Evolutionary conservation across 2,113 vertebrate species (phyloP).

Genomic region (Hydrolagus affinis): DNA sequence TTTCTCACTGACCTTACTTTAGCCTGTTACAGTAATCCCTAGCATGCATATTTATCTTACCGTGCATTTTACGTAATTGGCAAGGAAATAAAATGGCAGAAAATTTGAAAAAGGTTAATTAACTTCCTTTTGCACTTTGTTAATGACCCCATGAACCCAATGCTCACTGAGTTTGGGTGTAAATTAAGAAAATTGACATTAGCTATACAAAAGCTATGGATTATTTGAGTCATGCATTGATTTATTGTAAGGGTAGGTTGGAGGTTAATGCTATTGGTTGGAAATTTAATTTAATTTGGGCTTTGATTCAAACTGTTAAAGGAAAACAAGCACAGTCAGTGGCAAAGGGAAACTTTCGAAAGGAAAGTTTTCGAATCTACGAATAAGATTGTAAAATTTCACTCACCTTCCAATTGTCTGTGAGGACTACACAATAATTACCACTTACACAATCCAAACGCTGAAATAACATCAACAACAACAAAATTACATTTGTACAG

Average conservation of each 20-base stretch:
- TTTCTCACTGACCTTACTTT: not conserved
- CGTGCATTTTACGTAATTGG: not conserved
- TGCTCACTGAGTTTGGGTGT: too few relatives aligned
- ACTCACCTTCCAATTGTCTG: too few relatives aligned
- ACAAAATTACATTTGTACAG: too few relatives aligned
- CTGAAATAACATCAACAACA: too few relatives aligned
- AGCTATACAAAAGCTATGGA: not conserved
- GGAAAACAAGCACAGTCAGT: too few relatives aligned
- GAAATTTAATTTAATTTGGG: not conserved
- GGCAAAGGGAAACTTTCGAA: too few relatives aligned
- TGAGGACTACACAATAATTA: too few relatives aligned
- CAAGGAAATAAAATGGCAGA: not conserved
- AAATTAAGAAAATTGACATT: not conserved
- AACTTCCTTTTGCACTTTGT: not conserved
- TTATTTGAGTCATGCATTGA: not conserved
- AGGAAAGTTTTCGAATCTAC: too few relatives aligned
- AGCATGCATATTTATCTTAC: not conserved
- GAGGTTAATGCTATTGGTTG: not conserved
- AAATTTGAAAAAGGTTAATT: not conserved
- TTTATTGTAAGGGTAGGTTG: not conserved
- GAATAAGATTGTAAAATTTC: too few relatives aligned
- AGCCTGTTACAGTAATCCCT: not conserved
- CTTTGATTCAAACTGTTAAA: not conserved
- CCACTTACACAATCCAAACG: too few relatives aligned
- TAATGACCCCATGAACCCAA: not conserved